Evolutionary conservation across 2,888 invertebrate species (phyloP).

Genomic region (Actias luna): DNA sequence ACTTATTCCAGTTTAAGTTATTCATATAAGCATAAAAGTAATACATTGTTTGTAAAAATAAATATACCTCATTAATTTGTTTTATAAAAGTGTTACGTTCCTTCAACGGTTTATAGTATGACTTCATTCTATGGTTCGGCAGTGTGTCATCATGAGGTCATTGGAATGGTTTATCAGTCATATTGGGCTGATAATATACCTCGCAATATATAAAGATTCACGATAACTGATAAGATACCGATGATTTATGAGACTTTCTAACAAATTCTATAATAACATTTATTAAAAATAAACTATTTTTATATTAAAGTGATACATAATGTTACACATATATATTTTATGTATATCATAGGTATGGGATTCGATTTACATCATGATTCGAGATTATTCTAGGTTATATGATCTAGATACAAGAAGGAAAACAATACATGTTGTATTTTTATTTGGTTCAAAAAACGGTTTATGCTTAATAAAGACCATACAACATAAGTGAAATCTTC

Average conservation of each 20-base stretch:
- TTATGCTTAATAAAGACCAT: no score
- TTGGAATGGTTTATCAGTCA: constrained; percentile 13
- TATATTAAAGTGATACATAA: background rate
- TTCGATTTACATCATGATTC: no score
- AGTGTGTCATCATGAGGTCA: constrained; percentile 6
- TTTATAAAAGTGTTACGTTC: background rate
- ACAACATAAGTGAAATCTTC: no score
- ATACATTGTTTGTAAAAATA: no score
- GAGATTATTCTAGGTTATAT: no score
- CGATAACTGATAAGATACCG: constrained; percentile 3
- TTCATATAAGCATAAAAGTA: no score
- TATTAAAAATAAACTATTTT: background rate
- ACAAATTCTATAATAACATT: background rate
- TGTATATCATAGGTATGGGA: no score
- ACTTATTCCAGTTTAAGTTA: no score
- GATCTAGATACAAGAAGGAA: no score
- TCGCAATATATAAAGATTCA: background rate
- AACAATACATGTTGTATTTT: no score
- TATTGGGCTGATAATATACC: constrained; percentile 8
- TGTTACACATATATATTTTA: background rate
- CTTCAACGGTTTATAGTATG: background rate
- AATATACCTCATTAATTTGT: background rate
- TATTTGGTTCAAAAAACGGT: no score
- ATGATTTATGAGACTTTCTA: constrained; percentile 10
- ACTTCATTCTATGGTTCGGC: background rate